phyloP scores from a whole-genome alignment of 2,113 vertebrate genomes.

The Baryphthengus martii region DNA sequence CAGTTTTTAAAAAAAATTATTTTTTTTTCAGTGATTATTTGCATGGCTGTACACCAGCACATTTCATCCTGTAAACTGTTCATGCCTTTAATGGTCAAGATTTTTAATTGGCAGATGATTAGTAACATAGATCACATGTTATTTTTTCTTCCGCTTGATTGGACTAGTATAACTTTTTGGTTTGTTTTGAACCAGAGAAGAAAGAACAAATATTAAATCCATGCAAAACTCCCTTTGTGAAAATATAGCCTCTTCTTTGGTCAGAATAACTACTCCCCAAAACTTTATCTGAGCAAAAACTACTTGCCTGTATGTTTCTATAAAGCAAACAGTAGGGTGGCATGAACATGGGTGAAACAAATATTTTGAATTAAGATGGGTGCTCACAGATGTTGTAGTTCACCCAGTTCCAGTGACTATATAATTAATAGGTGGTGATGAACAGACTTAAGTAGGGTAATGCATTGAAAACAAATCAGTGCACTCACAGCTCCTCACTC shows the following conservation, averaged over 20 bases:
- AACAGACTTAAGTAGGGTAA: neutral
- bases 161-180: neutral
- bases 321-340: neutral
- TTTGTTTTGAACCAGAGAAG: neutral
- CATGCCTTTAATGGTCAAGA: neutral
- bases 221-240: neutral
- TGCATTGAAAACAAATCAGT: neutral
- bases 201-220: neutral
- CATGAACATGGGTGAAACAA: neutral
- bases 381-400: neutral
- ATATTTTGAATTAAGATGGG: neutral
- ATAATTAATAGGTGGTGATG: neutral
- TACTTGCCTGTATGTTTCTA: neutral
- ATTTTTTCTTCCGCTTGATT: neutral
- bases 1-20: neutral
- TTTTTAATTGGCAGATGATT: neutral
- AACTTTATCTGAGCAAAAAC: neutral
- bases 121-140: neutral
- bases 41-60: accelerated
- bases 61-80: neutral
- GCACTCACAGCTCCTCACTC: neutral
- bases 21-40: neutral
- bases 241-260: neutral
- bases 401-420: neutral
- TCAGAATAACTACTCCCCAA: neutral